These are phyloP conservation scores for Peromyscus maniculatus DNA, from an alignment of 2,113 vertebrate genomes.

Conservation along the genomic window DNA sequence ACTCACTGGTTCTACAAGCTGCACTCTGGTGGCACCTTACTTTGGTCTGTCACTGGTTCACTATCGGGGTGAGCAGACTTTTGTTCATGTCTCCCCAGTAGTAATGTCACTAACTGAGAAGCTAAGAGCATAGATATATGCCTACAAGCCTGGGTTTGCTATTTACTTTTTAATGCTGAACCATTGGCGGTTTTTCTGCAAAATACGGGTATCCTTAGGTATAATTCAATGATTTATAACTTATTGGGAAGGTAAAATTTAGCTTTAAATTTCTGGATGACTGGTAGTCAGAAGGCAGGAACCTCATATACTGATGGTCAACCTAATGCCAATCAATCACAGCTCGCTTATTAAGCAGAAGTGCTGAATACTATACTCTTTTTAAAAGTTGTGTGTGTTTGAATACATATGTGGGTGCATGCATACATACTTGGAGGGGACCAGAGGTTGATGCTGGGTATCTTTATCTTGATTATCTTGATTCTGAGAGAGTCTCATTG, in stretches of 20 bases:
- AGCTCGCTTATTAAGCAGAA: not conserved
- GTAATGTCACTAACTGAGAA: not conserved
- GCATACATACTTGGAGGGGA: not conserved
- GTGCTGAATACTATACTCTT: not conserved
- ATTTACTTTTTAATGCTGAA: not conserved
- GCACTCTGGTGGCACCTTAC: not conserved
- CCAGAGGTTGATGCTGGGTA: not conserved
- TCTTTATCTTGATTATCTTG: not conserved
- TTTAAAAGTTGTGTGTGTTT: not conserved
- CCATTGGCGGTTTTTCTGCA: not conserved
- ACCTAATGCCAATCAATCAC: not conserved
- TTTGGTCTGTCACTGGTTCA: not conserved
- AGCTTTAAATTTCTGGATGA: not conserved
- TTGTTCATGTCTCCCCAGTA: not conserved
- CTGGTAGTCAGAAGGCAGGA: not conserved
- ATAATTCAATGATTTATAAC: not conserved
- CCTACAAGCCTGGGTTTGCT: not conserved
- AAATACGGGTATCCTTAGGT: not conserved
- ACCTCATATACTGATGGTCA: not conserved
- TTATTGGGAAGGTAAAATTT: not conserved
- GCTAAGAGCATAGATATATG: too few relatives aligned
- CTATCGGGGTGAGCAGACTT: not conserved
- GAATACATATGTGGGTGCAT: not conserved
- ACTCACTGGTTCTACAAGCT: not conserved
- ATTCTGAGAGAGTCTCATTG: not conserved